Evolutionary conservation across 2,113 vertebrate genomes (phyloP), one percentile per base, ranked within the genome.

Genomic region (Trogon melanurus): DNA sequence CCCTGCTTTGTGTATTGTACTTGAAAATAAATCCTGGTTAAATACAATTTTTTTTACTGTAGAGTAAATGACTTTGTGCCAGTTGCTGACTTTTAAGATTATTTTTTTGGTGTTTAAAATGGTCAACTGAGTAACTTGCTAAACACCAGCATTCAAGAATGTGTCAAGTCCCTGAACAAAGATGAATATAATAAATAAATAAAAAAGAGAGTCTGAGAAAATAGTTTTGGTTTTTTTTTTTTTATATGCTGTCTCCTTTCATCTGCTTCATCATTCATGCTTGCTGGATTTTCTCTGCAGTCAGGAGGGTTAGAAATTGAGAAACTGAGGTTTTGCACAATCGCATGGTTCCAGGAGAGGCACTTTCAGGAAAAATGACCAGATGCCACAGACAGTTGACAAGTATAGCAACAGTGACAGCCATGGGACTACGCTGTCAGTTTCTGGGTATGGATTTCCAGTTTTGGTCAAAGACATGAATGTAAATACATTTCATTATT

Each of bases 251-350:
- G 12, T 50, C 57, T 93, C 21, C 14, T 92, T 93, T 92, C 25
- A 84, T 60, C 54, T 84, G 41, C 65, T 87, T 66, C 84, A 62
- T 80, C 0, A 2, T 89, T 89, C 73, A 89, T 65, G 47, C 70
- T 88, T 86, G 45, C 79, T 81, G 89, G 69, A 87, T 92, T 92
- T 96, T 74, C 69, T 91, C 78, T 87, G 76, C 51, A 60, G 75
- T 45, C 1, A 5, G 41, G 51, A 67, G 26, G 47, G 19, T 56
- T 71, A 76, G 93, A 76, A 94, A 94, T 36, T 85, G 91, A 86
- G 85, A 85, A 90, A 83, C 34, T 53, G 60, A 91, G 41, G 16
- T 80, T 97, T 91, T 88, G 47, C 53, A 81, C 81, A 91, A 91
- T 72, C 30, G 30, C n/a, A 26, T 34, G 54, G 79, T 64, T 72